These are phyloP conservation scores for Pachypeltis micranthus DNA, from an alignment of 1,140 invertebrate species.

Conservation along the genomic window DNA sequence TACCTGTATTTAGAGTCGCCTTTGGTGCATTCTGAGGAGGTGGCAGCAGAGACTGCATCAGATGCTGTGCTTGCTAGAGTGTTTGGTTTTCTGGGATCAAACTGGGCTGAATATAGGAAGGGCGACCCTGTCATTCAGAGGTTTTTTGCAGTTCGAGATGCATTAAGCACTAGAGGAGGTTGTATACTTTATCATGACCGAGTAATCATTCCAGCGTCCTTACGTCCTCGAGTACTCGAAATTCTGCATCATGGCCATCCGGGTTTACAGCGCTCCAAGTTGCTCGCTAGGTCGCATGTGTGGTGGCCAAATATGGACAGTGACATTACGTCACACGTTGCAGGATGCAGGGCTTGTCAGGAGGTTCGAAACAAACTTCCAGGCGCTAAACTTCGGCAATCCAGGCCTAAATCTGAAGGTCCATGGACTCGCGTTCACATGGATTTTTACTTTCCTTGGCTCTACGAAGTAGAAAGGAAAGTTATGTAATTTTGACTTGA, in stretches of 20 bases:
- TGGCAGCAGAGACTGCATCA: neutral
- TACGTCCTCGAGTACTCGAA: slow-evolving; percentile 11
- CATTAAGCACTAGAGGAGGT: neutral
- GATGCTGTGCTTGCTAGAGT: neutral
- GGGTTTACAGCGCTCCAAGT: slow-evolving; percentile 30
- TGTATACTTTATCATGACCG: neutral
- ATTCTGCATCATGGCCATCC: slow-evolving; percentile 25
- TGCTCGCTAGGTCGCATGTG: slow-evolving; percentile 25
- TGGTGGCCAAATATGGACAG: slow-evolving; percentile 28
- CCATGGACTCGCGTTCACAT: neutral
- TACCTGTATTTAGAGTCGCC: neutral
- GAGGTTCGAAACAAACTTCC: neutral
- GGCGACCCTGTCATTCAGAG: neutral
- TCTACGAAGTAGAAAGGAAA: too few species aligned
- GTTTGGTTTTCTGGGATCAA: neutral
- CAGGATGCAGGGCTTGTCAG: slow-evolving; percentile 25
- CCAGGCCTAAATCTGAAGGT: neutral
- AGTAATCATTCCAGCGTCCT: slow-evolving; percentile 17
- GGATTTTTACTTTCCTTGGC: too few species aligned
- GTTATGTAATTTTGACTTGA: too few species aligned
- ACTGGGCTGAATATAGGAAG: neutral
- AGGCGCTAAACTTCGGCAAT: neutral
- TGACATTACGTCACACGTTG: slow-evolving; percentile 28
- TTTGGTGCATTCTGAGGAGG: neutral
- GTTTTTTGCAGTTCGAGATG: neutral